Base-by-base conservation (phyloP, 2,113 vertebrate genomes). In the Hucho hucho region DNA sequence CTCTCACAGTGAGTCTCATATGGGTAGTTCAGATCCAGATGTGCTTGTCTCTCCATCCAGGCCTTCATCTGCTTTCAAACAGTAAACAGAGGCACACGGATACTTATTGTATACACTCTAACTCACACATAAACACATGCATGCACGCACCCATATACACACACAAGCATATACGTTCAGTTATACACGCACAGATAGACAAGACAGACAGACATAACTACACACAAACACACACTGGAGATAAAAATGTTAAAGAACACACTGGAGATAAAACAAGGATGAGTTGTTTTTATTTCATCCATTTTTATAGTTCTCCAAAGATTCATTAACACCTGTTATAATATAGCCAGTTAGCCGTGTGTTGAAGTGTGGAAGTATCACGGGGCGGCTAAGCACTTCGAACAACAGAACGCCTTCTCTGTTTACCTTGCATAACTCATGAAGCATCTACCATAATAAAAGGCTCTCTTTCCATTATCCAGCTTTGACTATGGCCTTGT, bases 91-190 rank as follows among this genome's bases (percentile, higher is more conserved):
- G 2, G 58, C 58, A 25, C 6, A 29, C 2, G 3, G 25, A 71
- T 56, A 2, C 63, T 53, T 16, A 53, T 53, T 53, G 16, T 4
- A 53, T 53, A 18, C 4, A 53, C 16, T 14, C 20, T 24, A 5
- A 37, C 18, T 22, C 66, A 68, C 67, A 22, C 66, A 46, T 49
- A 68, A 74, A 53, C 16, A 56, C 66, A 25, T 65, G 47, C 26
- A 12, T 22, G 7, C 63, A 66, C 22, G 12, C n/a, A 3, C 59
- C 66, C 0, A 2, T 11, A 20, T 29, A 28, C 37, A 70, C 37
- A 70, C 68, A 53, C 26, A 69, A 43, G 43, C 43, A 74, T 77
- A 18, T 53, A 18, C 4, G 4, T 53, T 53, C 49, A 53, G 16
- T 14, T 1, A 53, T 53, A 16, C 13, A 20, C 25, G 18, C 64